Conservation (phyloP, 2,888 invertebrate genomes). For the Apotomis capreana region DNA sequence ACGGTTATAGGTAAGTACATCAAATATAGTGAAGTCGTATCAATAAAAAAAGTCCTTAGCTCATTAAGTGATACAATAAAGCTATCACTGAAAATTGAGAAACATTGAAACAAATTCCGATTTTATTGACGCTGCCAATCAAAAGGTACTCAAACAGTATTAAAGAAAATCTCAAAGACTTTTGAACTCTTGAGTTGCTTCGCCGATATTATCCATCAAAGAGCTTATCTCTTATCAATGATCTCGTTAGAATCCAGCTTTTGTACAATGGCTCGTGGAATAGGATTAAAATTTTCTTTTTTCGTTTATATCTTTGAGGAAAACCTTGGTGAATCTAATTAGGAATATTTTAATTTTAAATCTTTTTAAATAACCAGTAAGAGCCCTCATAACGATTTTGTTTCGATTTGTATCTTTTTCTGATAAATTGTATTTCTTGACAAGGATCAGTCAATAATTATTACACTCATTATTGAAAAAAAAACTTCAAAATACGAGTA, state of each 20-base stretch:
- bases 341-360: background rate
- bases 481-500: too few species aligned
- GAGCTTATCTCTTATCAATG: slow-evolving; percentile 30
- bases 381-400: too few species aligned
- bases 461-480: too few species aligned
- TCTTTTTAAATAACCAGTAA: background rate
- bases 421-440: too few species aligned
- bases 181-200: slow-evolving; percentile 22
- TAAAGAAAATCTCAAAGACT: slow-evolving; percentile 17
- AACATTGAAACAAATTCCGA: background rate
- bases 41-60: too few species aligned
- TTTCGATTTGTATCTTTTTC: too few species aligned
- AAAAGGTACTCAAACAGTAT: slow-evolving; percentile 1
- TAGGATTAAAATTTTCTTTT: slow-evolving; percentile 7
- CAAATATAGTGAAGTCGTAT: too few species aligned
- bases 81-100: background rate
- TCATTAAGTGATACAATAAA: background rate
- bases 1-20: too few species aligned
- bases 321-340: background rate
- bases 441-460: too few species aligned
- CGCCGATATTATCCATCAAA: slow-evolving; percentile 28
- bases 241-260: slow-evolving; percentile 25
- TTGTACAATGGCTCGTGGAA: slow-evolving; percentile 2
- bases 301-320: background rate
- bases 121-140: slow-evolving; percentile 2